These are phyloP conservation scores for Adineta ricciae DNA, from an alignment of 2,888 invertebrate genomes.

Conservation along the genomic window DNA sequence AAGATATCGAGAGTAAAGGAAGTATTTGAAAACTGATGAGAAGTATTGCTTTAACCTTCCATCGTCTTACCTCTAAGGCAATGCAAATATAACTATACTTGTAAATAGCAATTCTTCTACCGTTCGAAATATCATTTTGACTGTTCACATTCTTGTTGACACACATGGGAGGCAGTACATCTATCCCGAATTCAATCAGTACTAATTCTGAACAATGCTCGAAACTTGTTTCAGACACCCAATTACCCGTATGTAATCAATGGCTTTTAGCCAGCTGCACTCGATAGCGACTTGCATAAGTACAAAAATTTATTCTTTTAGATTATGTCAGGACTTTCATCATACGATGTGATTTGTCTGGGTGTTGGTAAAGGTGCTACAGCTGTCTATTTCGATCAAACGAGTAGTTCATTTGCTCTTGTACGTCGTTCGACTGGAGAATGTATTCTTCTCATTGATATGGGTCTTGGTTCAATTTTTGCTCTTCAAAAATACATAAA, in stretches of 20 bases:
- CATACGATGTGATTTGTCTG: not conserved
- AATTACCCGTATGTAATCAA: not conserved
- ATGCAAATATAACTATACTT: not conserved
- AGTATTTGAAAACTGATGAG: no score
- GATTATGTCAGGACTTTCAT: not conserved
- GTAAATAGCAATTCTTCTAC: not conserved
- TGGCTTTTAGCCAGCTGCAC: no score
- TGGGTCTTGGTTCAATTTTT: constrained; percentile 6
- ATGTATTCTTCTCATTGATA: not conserved
- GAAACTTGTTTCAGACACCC: not conserved
- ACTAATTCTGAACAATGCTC: not conserved
- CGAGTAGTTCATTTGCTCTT: not conserved
- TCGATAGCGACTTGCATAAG: no score
- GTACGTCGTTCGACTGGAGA: not conserved
- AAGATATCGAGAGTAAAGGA: no score
- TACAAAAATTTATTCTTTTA: not conserved
- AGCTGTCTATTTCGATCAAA: not conserved
- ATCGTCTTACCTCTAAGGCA: not conserved
- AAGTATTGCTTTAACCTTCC: not conserved
- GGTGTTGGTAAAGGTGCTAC: constrained; percentile 21
- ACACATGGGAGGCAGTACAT: not conserved
- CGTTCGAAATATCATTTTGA: not conserved
- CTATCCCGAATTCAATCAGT: not conserved
- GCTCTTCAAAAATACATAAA: not conserved
- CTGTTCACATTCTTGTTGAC: not conserved